Base-by-base conservation (phyloP, 2,797 vertebrate genomes). In the Apodemus agrarius region DNA sequence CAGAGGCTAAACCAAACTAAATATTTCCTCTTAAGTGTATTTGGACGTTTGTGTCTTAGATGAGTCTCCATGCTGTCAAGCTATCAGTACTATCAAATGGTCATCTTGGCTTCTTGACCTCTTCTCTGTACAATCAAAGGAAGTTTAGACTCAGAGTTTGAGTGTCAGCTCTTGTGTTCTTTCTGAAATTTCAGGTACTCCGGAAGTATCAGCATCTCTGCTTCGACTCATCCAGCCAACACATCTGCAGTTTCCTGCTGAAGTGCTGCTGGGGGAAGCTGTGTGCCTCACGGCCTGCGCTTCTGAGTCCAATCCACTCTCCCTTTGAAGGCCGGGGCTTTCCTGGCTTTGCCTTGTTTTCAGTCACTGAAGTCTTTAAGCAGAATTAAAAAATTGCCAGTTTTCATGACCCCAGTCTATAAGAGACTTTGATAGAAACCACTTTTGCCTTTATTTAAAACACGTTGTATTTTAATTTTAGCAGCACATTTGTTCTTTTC, bases 161-260 rank as follows among this genome's bases (percentile, higher is more conserved):
- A 86, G 2, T 59, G 31, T 86, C 19, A 52, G 14, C 29, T 57
- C 14, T 86, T 43, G 34, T 6, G 90, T 61, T 93, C 24, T 83
- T 61, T 87, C 61, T 92, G 67, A 88, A 78, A 72, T 75, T 80
- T 81, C 40, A 90, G 81, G 46, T 83, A 81, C 63, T n/a, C 22
- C 31, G 24, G 6, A 80, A 80, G 37, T 46, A 91, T 46, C 14
- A 90, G 43, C 21, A 31, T 72, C 19, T 3, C 34, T 63, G 74
- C 43, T 63, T 83, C 57, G 61, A 69, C 10, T 93, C 29, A 81
- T 83, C 13, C 59, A 49, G 52, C 14, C 22, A 87, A 37, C 7
- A 72, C 19, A 40, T 37, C 43, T 29, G 34, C 34, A 24, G 22
- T 37, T 87, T 87, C n/a, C 63, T 16, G 31, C 65, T 26, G 65